Evolutionary conservation across 2,797 vertebrate species (phyloP), one percentile per base, ranked within the genome.

Genomic region (Urophycis tenuis): DNA sequence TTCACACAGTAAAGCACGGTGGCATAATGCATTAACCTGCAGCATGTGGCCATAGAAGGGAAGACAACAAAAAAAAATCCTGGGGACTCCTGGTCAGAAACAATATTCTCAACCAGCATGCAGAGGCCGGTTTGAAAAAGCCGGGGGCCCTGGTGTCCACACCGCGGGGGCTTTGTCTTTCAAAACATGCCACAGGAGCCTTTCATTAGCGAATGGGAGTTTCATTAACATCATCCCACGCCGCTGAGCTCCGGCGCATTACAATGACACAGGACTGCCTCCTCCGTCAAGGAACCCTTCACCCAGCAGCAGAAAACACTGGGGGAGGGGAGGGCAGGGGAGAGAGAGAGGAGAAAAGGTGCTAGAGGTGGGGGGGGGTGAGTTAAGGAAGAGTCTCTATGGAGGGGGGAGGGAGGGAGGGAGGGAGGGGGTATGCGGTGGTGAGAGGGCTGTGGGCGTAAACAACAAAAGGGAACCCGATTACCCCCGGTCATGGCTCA

Each of bases 191-290:
- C 87, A 87, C 87, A 83, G 90, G 89, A 92, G 86, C 86, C 87
- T 90, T 89, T 91, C 91, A 91, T 92, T 91, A 91, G 89, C 85
- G 87, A 89, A 91, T 88, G 30, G 85, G 87, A 85, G 89, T 93
- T 93, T 92, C 92, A 92, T 93, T 93, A 93, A 90, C 90, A 92
- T 90, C 86, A 86, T 88, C 87, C 90, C 92, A 91, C 81, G 81
- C 87, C 85, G 87, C 88, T 84, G 87, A 89, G 88, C 81, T 77
- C 81, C 39, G 87, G 85, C 85, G 89, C 89, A 93, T 93, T 88
- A 92, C 89, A 92, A 92, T 91, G 91, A 90, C 89, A 90, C 87
- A 89, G 89, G 89, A 90, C 87, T 86, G 87, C 88, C 86, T 88
- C 60, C 89, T 86, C 86, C 80, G 88, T 88, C 89, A 89, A 86